Evolutionary conservation across 2,797 vertebrate species (phyloP), one percentile per base, ranked within the genome.

Genomic region (Poecilia wingei): DNA sequence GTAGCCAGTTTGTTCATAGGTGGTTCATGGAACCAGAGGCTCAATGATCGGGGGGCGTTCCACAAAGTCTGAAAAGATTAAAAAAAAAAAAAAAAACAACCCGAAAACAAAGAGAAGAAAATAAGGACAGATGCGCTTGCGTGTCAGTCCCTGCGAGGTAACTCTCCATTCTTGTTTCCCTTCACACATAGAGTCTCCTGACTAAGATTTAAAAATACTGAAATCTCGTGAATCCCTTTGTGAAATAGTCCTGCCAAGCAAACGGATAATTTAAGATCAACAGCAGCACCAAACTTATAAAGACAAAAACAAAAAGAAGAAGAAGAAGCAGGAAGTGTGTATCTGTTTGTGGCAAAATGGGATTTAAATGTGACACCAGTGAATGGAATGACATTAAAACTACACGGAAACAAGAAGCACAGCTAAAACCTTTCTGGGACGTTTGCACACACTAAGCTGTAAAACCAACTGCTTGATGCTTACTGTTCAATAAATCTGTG

Each of bases 321-420:
- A 69, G 41, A 2, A 46, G 66, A 43, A 43, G 66, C 6, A 43
- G 39, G 66, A 41, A 25, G 22, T 69, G 39, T 69, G 87, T 84
- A 89, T 78, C 68, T 84, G 43, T 28, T 69, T 76, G 61, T 68
- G 76, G 85, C 76, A 84, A 83, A 86, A 83, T 57, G 41, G 66
- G 80, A 77, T 79, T 16, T 82, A 76, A 80, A 76, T 71, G 88
- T 86, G 85, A 88, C 64, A 80, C 53, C 79, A 81, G 88, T 83
- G 84, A 87, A 86, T 81, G 91, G 91, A 94, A 94, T 92, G 90
- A 88, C 83, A 78, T 91, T 74, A 78, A 89, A 92, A 91, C 90
- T 94, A 93, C 87, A 92, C 76, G 80, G 82, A 88, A 84, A 89
- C 80, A 1, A 89, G 80, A 79, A 91, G 78, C 75, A 79, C 80